Conservation (phyloP, 2,888 invertebrate species). For the Andrena trimmerana region DNA sequence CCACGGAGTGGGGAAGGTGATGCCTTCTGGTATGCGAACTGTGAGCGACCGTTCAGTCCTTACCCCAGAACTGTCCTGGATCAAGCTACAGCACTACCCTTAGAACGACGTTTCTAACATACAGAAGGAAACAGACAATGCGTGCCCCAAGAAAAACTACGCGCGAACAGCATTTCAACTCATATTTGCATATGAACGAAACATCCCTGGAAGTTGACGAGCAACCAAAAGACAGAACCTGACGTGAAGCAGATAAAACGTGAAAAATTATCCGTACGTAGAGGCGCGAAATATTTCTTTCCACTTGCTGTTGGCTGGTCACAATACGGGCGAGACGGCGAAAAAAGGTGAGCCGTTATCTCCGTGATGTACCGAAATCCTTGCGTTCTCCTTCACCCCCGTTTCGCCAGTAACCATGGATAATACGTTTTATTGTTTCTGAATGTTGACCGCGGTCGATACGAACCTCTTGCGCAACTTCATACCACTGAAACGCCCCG, state of each 20-base stretch:
- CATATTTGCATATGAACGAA: too few relatives aligned
- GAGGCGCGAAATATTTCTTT: conserved; percentile 43
- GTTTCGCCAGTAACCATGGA: conserved; percentile 13
- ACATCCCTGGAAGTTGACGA: background rate
- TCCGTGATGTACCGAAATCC: conserved; percentile 43
- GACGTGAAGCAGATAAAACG: background rate
- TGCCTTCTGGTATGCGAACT: too few relatives aligned
- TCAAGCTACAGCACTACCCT: too few relatives aligned
- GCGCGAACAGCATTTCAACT: too few relatives aligned
- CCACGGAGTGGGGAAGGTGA: too few relatives aligned
- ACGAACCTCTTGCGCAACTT: conserved; percentile 22
- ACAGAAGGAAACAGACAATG: too few relatives aligned
- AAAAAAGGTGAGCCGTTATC: conserved; percentile 35
- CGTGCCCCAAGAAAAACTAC: too few relatives aligned
- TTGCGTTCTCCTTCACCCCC: background rate
- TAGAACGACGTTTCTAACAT: too few relatives aligned
- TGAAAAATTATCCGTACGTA: conserved; percentile 10
- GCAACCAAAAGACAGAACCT: background rate
- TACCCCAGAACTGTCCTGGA: too few relatives aligned
- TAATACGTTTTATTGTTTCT: conserved; percentile 49
- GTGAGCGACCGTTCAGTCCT: too few relatives aligned
- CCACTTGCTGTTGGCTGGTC: conserved; percentile 1
- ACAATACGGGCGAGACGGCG: background rate
- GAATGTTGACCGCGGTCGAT: conserved; percentile 24
- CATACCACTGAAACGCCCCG: conserved; percentile 27